These are phyloP conservation scores for Platycnemis pennipes DNA, from an alignment of 2,888 invertebrate species.

Conservation along the genomic window DNA sequence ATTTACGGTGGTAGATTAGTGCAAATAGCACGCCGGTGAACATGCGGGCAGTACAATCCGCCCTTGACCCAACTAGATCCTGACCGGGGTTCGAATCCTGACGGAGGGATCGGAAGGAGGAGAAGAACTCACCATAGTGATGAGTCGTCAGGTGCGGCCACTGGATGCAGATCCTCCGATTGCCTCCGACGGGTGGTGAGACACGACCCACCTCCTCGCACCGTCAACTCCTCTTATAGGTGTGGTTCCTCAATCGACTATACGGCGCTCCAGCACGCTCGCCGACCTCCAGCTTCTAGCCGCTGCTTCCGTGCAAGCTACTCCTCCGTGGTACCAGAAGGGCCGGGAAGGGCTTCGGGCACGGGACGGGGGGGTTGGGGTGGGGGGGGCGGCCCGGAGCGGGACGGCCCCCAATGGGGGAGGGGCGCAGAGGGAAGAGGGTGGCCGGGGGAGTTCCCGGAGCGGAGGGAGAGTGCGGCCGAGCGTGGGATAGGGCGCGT, in stretches of 20 bases:
- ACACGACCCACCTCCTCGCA: neutral
- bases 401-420: too few relatives aligned
- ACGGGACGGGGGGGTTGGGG: neutral
- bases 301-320: neutral
- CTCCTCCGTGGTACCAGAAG: conserved; percentile 1
- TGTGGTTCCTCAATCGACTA: conserved; percentile 43
- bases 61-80: too few relatives aligned
- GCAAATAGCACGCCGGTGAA: too few relatives aligned
- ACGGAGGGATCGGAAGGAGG: neutral
- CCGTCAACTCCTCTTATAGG: conserved; percentile 44
- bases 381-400: neutral
- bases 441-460: too few relatives aligned
- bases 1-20: too few relatives aligned
- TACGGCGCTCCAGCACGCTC: neutral
- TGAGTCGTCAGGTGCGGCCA: neutral
- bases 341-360: neutral
- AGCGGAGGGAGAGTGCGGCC: neutral
- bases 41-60: too few relatives aligned
- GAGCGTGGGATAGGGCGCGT: neutral
- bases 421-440: too few relatives aligned
- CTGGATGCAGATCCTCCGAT: conserved; percentile 20
- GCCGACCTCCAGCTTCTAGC: neutral
- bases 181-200: neutral
- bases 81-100: too few relatives aligned
- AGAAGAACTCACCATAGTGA: neutral